Evolutionary conservation across 2,113 vertebrate genomes (phyloP).

Genomic region (Hiodon tergisus): DNA sequence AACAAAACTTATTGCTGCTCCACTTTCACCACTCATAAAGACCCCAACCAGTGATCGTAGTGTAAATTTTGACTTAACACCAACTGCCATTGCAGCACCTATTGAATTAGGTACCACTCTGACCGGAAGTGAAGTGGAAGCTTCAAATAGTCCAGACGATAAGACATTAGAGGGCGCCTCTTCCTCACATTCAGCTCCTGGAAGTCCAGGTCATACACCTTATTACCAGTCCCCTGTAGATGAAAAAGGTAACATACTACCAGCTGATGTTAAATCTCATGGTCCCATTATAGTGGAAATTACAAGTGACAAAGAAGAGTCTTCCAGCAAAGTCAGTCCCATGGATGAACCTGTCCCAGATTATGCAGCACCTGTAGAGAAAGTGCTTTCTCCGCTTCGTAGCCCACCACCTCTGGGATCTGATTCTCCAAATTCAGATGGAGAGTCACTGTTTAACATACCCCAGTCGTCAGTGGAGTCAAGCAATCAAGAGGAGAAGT

Average conservation of each 20-base stretch:
- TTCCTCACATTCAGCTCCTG: constrained; percentile 79
- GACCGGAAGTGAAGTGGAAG: constrained; percentile 54
- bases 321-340: constrained; percentile 71
- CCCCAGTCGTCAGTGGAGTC: constrained; percentile 42
- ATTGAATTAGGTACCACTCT: constrained; percentile 63
- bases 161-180: constrained; percentile 83
- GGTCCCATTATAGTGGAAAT: constrained; percentile 77
- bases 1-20: constrained; percentile 53
- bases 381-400: constrained; percentile 64
- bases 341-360: constrained; percentile 77
- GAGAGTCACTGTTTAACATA: constrained; percentile 49
- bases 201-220: constrained; percentile 90
- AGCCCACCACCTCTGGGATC: constrained; percentile 66
- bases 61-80: constrained; percentile 72
- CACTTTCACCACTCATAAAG: constrained; percentile 71
- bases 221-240: constrained; percentile 95
- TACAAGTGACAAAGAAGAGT: constrained; percentile 77
- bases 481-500: constrained; percentile 53
- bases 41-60: constrained; percentile 81
- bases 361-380: constrained; percentile 70
- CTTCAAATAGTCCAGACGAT: constrained; percentile 79
- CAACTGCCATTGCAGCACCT: constrained; percentile 68
- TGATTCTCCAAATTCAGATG: constrained; percentile 59
- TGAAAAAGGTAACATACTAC: constrained; percentile 71
- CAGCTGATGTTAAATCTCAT: constrained; percentile 51